These are phyloP conservation scores for Tuberolachnus salignus DNA, from an alignment of 2,888 invertebrate genomes.

Conservation along the genomic window DNA sequence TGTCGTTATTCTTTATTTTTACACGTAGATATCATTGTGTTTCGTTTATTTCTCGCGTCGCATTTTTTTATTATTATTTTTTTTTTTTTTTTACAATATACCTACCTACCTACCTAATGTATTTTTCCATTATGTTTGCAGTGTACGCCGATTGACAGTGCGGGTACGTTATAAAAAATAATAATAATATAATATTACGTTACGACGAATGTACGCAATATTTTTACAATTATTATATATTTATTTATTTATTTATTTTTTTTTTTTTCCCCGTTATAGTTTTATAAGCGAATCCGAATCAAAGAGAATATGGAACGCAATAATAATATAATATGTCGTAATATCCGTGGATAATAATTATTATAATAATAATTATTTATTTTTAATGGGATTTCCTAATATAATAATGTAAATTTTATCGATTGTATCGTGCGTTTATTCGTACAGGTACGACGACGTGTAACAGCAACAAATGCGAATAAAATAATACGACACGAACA, in stretches of 20 bases:
- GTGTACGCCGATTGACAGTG: too few species aligned
- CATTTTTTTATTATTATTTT: too few species aligned
- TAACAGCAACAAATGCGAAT: background rate
- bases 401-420: too few species aligned
- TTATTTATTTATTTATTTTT: background rate
- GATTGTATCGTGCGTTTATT: background rate
- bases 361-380: background rate
- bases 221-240: conserved; percentile 3
- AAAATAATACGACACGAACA: background rate
- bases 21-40: too few species aligned
- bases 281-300: background rate
- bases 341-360: conserved; percentile 33
- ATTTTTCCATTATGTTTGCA: too few species aligned
- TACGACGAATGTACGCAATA: too few species aligned
- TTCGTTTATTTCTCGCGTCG: too few species aligned
- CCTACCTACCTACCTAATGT: background rate
- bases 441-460: background rate
- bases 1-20: too few species aligned
- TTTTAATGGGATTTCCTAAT: too few species aligned
- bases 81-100: background rate
- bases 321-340: background rate
- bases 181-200: too few species aligned
- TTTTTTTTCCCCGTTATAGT: background rate
- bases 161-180: too few species aligned
- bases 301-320: background rate